Conservation (phyloP, 1,140 invertebrate species). For the Lordiphosa mommai region DNA sequence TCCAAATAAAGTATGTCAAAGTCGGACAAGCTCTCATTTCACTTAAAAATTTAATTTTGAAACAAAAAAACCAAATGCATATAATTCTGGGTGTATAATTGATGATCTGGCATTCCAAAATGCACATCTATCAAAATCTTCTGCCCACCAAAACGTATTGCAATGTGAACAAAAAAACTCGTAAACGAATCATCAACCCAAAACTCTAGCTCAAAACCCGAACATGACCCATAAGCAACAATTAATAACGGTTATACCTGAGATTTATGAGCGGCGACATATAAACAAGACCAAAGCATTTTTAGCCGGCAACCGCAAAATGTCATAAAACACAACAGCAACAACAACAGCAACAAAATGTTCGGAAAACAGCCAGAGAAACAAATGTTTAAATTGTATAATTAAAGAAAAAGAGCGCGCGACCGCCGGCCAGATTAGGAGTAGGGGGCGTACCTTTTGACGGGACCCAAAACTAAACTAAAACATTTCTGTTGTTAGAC, state of each 20-base stretch:
- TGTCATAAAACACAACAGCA: conserved; percentile 50
- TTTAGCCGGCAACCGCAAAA: conserved; percentile 39
- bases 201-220: neutral
- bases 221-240: conserved; percentile 44
- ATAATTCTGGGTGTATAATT: too few relatives aligned
- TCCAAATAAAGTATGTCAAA: too few relatives aligned
- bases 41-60: too few relatives aligned
- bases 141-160: neutral
- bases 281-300: conserved; percentile 50
- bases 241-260: conserved; percentile 55
- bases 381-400: conserved; percentile 55
- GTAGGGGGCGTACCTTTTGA: conserved; percentile 1
- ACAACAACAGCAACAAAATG: conserved; percentile 13
- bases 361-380: conserved; percentile 31
- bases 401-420: conserved; percentile 50
- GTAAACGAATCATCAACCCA: too few relatives aligned
- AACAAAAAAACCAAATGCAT: too few relatives aligned
- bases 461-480: conserved; percentile 9
- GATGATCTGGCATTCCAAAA: too few relatives aligned
- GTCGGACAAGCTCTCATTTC: too few relatives aligned
- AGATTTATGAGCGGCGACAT: conserved; percentile 57
- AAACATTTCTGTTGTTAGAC: conserved; percentile 3
- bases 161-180: conserved; percentile 6
- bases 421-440: conserved; percentile 15
- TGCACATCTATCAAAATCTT: too few relatives aligned